Evolutionary conservation across 2,888 invertebrate species (phyloP), one percentile per base, ranked within the genome.

Genomic region (Pachymerium ferrugineum): DNA sequence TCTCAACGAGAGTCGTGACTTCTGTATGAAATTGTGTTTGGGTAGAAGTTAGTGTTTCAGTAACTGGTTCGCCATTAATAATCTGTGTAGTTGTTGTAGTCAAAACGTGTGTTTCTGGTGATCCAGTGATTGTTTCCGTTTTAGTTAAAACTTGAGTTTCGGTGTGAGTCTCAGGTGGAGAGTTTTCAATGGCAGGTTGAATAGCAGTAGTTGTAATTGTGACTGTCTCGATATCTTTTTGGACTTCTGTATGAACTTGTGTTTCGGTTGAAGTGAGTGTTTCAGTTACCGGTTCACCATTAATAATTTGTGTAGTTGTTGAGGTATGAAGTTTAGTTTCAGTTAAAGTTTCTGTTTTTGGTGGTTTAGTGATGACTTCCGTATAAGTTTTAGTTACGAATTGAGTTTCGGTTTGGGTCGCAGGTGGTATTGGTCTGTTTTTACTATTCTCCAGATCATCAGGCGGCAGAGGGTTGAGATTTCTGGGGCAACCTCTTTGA

Each of bases 401-500:
- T 1, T 4, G 3, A 4, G 38, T 38, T 12, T 2, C 8, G n/a
- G n/a, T n/a, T 38, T 2, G 2, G 8, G 3, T 6, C 1, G 38
- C n/a, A 4, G 3, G 3, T 1, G 12, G 2, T 38, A 1, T 12
- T 4, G 38, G 38, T 3, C n/a, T 38, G 8, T 38, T 38, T 12
- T 38, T 38, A 12, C n/a, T n/a, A 3, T 12, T 12, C 14, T 38
- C 38, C 12, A 38, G 38, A 8, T 38, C 38, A n/a, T 38, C n/a
- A 1, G 38, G 38, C 3, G 12, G 3, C 8, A 38, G 38, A 6
- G n/a, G 14, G 22, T 25, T 28, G 28, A 8, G 8, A 3, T 14
- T 54, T 2, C 16, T 3, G 5, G 1, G 10, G 10, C 93, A 93
- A 16, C 87, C 87, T 28, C 79, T 85, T 81, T 92, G 93, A 4